Evolutionary conservation across 2,888 invertebrate genomes (phyloP), one percentile per base, ranked within the genome.

Genomic region (Uloborus plumipes): DNA sequence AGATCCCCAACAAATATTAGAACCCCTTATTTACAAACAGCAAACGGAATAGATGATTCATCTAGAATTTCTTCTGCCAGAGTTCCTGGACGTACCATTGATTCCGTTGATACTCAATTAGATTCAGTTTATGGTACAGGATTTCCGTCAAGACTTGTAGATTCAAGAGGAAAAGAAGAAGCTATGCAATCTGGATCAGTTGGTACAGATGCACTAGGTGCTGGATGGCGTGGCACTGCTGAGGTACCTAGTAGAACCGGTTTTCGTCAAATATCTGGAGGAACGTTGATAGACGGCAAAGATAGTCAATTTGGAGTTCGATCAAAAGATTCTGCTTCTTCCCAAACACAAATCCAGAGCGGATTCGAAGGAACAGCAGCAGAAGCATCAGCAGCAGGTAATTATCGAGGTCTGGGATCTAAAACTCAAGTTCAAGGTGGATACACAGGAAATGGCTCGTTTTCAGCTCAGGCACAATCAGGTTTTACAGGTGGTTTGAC

Each of bases 401-500:
- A 67, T 22, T 67, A 61, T 31, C 51, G 67, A 20, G 79, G 79
- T 18, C 62, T 71, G 15, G 79, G 75, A 13, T 84, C 84, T 20
- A 71, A 84, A 49, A 80, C 84, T 70, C 84, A 84, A 55, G 84
- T 84, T 50, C 76, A 76, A 67, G 84, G 84, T 16, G 75, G 79
- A 39, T 73, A 84, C 49, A 66, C 62, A 26, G 84, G 84, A 15
- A 84, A 84, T 75, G 84, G 84, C 4, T 80, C 84, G 22, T 84
- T 84, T 84, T 84, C 84, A 26, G 84, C 84, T 50, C 79, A 84
- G 72, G 84, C 84, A 26, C 84, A 84, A 39, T 79, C 84, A 26
- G 84, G 84, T 7, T 84, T 84, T 58, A 80, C 75, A 14, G 79
- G 84, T 61, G 84, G 84, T 22, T 65, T 69, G 15, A 39, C 66